Evolutionary conservation across 2,113 vertebrate species (phyloP).

Genomic region (Esox niger): DNA sequence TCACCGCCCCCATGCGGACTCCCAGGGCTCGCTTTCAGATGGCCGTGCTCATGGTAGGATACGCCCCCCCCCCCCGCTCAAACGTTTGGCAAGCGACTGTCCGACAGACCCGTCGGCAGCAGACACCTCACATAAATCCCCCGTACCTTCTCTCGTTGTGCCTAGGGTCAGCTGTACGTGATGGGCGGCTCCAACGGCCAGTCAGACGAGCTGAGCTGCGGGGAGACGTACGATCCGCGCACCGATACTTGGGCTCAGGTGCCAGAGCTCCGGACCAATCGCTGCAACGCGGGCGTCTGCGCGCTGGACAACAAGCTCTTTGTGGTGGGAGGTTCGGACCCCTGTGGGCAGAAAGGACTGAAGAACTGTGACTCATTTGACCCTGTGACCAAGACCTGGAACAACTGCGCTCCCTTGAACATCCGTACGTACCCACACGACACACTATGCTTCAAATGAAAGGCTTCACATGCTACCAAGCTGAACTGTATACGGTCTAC

Average conservation of each 20-base stretch:
- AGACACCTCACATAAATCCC: not conserved
- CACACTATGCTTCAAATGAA: not conserved
- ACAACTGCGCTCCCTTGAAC: conserved; percentile 89
- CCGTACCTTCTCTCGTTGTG: not conserved
- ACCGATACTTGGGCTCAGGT: conserved; percentile 89
- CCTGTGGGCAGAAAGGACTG: conserved; percentile 95
- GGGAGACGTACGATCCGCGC: conserved; percentile 89
- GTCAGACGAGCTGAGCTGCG: conserved; percentile 94
- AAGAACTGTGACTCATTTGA: conserved; percentile 98
- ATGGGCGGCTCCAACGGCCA: conserved; percentile 97
- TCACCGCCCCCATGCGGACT: conserved; percentile 94
- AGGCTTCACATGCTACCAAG: too few species aligned
- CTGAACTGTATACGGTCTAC: too few species aligned
- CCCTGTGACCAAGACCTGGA: conserved; percentile 89
- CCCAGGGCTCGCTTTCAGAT: conserved; percentile 97
- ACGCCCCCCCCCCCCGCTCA: not conserved
- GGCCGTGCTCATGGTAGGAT: conserved; percentile 90
- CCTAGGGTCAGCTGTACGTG: conserved; percentile 91
- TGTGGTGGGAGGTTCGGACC: conserved; percentile 95
- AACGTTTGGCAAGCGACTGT: not conserved
- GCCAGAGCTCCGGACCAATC: conserved; percentile 92
- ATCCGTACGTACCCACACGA: conserved; percentile 75
- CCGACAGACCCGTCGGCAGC: not conserved
- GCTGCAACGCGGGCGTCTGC: conserved; percentile 97
- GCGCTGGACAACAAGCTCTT: conserved; percentile 91